phyloP scores from a whole-genome alignment of 2,888 invertebrate genomes.

The Asteroscopus sphinx region DNA sequence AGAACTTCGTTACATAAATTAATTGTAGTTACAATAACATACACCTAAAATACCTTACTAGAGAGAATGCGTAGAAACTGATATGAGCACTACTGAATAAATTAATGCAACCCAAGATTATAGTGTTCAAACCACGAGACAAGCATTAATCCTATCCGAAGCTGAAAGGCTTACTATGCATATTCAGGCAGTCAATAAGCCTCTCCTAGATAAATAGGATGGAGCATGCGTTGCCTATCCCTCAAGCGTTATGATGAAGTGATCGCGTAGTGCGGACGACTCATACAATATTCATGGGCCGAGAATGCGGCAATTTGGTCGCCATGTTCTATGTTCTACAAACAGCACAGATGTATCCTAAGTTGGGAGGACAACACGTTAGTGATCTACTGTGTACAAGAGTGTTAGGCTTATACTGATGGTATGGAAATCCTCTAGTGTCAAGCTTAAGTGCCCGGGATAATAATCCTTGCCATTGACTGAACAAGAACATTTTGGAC shows the following conservation, averaged over 20 bases:
- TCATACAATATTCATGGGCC: conserved; percentile 83
- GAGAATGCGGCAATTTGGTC: conserved; percentile 80
- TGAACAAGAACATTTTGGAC: no score
- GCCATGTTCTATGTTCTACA: conserved; percentile 69
- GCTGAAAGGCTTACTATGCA: conserved; percentile 62
- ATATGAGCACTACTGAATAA: conserved; percentile 39
- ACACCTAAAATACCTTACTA: no score
- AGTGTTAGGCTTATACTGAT: conserved; percentile 7
- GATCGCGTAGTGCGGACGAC: conserved; percentile 72
- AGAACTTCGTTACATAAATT: no score
- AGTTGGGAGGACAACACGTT: conserved; percentile 63
- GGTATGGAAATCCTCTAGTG: conserved; percentile 27
- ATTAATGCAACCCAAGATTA: conserved; percentile 54
- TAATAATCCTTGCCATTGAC: neutral
- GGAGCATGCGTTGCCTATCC: conserved; percentile 66
- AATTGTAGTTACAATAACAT: no score
- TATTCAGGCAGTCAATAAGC: conserved; percentile 67
- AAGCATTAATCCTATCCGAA: conserved; percentile 57
- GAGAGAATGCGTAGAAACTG: no score
- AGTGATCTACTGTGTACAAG: conserved; percentile 52
- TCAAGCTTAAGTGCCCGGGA: neutral
- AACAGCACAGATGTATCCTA: conserved; percentile 66
- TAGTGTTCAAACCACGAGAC: conserved; percentile 51
- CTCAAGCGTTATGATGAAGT: conserved; percentile 77
- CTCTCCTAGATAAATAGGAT: conserved; percentile 75